A percentile compares a stretch with the other conserved stretches of the same genome.
phyloP scores from a whole-genome alignment of 2,797 vertebrate species.

The Pangasius mekongensis region DNA sequence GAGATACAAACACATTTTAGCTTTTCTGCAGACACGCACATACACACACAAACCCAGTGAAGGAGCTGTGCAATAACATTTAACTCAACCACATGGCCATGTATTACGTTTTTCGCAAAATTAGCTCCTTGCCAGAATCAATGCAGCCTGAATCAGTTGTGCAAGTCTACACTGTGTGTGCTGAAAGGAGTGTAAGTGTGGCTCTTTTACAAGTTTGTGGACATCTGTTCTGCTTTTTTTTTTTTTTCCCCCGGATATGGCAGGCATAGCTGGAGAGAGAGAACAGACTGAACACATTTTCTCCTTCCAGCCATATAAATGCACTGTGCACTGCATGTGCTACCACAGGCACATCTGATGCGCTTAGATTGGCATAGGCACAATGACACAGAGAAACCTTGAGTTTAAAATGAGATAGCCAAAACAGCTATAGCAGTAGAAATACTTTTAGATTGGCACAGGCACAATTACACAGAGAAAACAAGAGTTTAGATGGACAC shows the following conservation, averaged over 20 bases:
- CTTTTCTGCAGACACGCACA: not conserved
- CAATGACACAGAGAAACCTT: constrained; percentile 10
- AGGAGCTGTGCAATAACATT: constrained; percentile 25
- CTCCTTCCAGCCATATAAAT: constrained; percentile 43
- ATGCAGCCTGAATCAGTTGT: constrained; percentile 30
- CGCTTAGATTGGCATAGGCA: constrained; percentile 22
- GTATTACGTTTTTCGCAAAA: constrained; percentile 29
- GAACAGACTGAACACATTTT: constrained; percentile 30
- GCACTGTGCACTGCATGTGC: constrained; percentile 8
- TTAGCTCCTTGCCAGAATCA: constrained; percentile 29
- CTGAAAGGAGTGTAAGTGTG: not conserved
- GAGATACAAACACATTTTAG: not conserved
- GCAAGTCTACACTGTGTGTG: constrained; percentile 11
- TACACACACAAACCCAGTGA: not conserved
- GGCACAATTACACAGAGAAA: not conserved
- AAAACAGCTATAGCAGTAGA: not conserved
- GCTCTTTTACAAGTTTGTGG: constrained; percentile 27
- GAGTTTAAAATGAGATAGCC: not conserved
- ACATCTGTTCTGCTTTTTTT: constrained; percentile 17
- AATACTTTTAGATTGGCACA: not conserved
- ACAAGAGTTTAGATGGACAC: constrained; percentile 8
- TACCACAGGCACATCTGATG: constrained; percentile 15
- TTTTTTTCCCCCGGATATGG: not conserved
- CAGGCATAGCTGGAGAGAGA: not conserved
- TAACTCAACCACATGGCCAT: constrained; percentile 41